Evolutionary conservation across 2,888 invertebrate species (phyloP), one percentile per base, ranked within the genome.

Genomic region (Pomacea canaliculata): DNA sequence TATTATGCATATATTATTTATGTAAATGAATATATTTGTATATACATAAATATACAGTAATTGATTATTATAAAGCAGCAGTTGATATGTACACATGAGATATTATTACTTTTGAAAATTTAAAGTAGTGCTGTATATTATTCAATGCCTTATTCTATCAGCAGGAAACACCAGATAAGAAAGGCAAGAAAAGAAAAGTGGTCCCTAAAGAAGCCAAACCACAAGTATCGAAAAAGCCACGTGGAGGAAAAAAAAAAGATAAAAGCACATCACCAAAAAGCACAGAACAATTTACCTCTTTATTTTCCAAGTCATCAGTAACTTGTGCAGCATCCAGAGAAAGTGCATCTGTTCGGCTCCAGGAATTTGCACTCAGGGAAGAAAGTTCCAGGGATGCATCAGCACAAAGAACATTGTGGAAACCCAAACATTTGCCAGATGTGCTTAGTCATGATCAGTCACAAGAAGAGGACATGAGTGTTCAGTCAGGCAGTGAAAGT

Each of bases 341-440:
- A 56, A 10, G 51, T 8, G 48, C 69, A 48, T 13, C 74, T 13
- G 60, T 49, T 27, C 74, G 62, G 49, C 48, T 74, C 18, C 60
- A 69, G 37, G 23, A 48, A 7, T 74, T 74, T 27, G 74, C 67
- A 27, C 62, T 74, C 49, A 69, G 66, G 7, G 73, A 65, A 27
- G 48, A 48, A 19, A 60, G 13, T 18, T 60, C 59, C n/a, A 60
- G 23, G 37, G 23, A 16, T 7, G 63, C 46, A n/a, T 27, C 46
- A 51, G 27, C 37, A 37, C 37, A 27, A 13, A 59, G 74, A 67
- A 60, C 18, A 10, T 49, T 74, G 19, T 74, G 74, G 74, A 18
- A 74, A 63, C 74, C 74, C 12, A 74, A 69, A 69, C 59, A 74
- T 27, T 68, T 74, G 13, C 74, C 74, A 10, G 74, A 74, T n/a